Percentiles rank a stretch among this genome's conserved stretches.
phyloP scores from a whole-genome alignment of 2,888 invertebrate genomes.

The Scaptomyza polygonia region DNA sequence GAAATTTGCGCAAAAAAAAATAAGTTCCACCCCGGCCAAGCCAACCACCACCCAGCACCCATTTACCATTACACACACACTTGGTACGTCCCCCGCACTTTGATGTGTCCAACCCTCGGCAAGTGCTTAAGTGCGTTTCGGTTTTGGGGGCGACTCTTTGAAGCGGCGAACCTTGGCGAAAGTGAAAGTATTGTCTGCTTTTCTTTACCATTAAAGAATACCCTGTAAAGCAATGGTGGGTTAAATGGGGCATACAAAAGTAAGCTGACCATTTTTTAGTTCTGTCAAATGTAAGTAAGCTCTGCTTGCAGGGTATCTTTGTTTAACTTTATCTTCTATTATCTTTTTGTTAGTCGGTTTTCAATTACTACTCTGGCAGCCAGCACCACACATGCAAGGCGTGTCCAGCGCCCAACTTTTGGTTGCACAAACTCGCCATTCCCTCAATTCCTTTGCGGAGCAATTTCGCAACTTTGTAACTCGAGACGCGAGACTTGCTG shows the following conservation, averaged over 20 bases:
- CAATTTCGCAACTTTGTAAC: background rate
- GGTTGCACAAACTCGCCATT: background rate
- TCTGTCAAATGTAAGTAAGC: background rate
- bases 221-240: constrained; percentile 9
- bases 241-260: background rate
- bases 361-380: constrained; percentile 36
- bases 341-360: constrained; percentile 3
- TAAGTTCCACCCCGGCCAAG: constrained; percentile 34
- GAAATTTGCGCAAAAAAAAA: constrained; percentile 55
- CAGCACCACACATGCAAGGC: constrained; percentile 29
- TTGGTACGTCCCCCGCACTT: background rate
- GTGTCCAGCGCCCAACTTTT: constrained; percentile 21
- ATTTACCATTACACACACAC: background rate
- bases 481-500: background rate
- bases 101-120: background rate
- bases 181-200: constrained; percentile 53
- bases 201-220: constrained; percentile 12
- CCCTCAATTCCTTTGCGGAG: background rate
- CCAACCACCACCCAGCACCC: background rate
- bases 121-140: constrained; percentile 30
- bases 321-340: background rate
- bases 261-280: background rate
- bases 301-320: background rate
- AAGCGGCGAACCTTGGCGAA: constrained; percentile 10
- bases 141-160: constrained; percentile 4